phyloP scores from a whole-genome alignment of 2,888 invertebrate genomes.

The Hirtodrosophila histrioides region DNA sequence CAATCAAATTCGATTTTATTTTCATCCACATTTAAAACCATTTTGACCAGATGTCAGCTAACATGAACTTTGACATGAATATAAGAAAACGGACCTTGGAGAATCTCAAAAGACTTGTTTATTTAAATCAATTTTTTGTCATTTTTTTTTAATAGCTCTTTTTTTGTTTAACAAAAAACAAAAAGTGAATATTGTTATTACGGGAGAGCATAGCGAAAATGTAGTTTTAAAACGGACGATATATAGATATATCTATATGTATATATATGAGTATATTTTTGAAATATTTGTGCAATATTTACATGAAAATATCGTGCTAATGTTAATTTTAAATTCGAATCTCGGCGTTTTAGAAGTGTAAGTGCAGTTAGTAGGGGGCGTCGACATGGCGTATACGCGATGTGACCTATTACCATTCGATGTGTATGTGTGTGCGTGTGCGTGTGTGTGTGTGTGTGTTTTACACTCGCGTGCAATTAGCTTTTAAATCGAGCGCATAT shows the following conservation, averaged over 20 bases:
- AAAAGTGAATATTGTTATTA: constrained; percentile 19
- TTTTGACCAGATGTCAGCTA: no score
- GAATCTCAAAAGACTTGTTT: constrained; percentile 76
- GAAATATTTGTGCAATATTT: constrained; percentile 68
- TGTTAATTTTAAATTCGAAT: constrained; percentile 56
- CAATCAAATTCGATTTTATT: no score
- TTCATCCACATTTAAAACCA: no score
- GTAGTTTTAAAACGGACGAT: constrained; percentile 8
- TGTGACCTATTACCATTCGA: constrained; percentile 13
- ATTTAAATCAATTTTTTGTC: constrained; percentile 56
- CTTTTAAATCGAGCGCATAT: constrained; percentile 51
- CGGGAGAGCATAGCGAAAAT: constrained; percentile 10
- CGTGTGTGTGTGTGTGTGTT: not conserved
- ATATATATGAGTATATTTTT: constrained; percentile 31
- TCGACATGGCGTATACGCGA: constrained; percentile 34
- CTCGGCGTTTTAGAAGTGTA: constrained; percentile 56
- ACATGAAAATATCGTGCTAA: constrained; percentile 57
- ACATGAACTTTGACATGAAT: no score
- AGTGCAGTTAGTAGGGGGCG: constrained; percentile 30
- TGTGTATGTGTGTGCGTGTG: constrained; percentile 7
- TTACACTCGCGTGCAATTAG: constrained; percentile 68
- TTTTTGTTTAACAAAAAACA: not conserved
- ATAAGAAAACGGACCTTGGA: constrained; percentile 35
- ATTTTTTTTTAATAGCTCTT: constrained; percentile 21
- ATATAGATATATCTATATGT: constrained; percentile 18